These are phyloP conservation scores for Pampus argenteus DNA, from an alignment of 2,797 vertebrate genomes.

Conservation along the genomic window DNA sequence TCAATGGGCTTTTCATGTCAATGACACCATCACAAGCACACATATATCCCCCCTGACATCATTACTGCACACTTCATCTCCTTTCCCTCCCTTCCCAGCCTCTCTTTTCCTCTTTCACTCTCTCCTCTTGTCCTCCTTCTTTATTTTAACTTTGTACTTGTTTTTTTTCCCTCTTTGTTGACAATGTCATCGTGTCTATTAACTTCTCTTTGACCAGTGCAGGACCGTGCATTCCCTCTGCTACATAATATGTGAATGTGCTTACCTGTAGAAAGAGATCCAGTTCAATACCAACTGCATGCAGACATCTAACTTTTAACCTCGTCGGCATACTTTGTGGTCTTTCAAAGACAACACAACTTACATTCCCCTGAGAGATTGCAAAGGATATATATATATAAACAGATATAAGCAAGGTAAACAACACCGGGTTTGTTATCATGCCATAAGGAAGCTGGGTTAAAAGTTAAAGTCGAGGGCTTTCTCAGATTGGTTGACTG, in stretches of 20 bases:
- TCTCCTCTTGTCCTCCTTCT: background rate
- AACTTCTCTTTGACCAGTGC: conserved; percentile 43
- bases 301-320: conserved; percentile 26
- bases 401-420: conserved; percentile 28
- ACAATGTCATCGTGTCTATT: conserved; percentile 60
- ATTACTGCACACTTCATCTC: conserved; percentile 32
- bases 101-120: background rate
- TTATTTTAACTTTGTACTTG: conserved; percentile 14
- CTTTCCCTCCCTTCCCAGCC: background rate
- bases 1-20: conserved; percentile 49
- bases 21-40: conserved; percentile 36
- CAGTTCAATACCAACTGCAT: conserved; percentile 10
- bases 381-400: conserved; percentile 16
- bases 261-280: conserved; percentile 23
- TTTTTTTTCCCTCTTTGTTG: conserved; percentile 31
- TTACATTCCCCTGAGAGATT: conserved; percentile 28
- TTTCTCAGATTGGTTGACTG: conserved; percentile 42
- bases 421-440: conserved; percentile 43
- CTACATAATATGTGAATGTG: conserved; percentile 20
- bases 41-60: conserved; percentile 32
- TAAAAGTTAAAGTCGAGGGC: conserved; percentile 24
- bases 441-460: conserved; percentile 2
- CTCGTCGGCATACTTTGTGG: conserved; percentile 30
- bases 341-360: conserved; percentile 30
- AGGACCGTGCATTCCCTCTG: conserved; percentile 5